phyloP scores from a whole-genome alignment of 2,797 vertebrate genomes.

The Betta splendens region DNA sequence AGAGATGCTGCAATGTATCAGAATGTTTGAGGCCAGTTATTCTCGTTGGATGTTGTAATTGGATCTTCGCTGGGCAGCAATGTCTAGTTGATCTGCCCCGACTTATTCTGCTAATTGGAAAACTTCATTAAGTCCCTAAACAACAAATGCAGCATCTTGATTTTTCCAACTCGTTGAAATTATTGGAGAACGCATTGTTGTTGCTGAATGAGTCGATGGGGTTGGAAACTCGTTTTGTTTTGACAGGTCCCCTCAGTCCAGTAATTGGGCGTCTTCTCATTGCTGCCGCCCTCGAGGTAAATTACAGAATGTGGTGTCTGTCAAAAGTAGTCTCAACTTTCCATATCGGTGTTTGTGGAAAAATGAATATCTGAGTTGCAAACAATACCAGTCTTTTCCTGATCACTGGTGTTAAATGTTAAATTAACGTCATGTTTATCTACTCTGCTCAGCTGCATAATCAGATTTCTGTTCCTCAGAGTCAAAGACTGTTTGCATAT shows the following conservation, averaged over 20 bases:
- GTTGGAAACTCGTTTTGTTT: constrained; percentile 10
- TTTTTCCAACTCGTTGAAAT: constrained; percentile 20
- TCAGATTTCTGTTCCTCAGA: constrained; percentile 24
- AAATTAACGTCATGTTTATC: constrained; percentile 43
- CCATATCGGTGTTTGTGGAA: constrained; percentile 7
- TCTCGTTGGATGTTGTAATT: background rate
- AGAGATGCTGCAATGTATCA: no score
- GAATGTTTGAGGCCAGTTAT: background rate
- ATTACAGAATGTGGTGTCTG: constrained; percentile 1
- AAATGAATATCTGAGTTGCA: constrained; percentile 22
- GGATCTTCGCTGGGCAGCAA: background rate
- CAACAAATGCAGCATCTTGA: background rate
- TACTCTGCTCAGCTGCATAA: constrained; percentile 27
- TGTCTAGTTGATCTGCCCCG: background rate
- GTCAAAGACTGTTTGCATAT: constrained; percentile 15
- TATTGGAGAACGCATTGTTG: constrained; percentile 1
- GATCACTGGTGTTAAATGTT: constrained; percentile 35
- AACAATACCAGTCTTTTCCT: constrained; percentile 29
- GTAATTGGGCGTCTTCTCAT: background rate
- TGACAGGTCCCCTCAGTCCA: background rate
- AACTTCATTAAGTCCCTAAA: background rate
- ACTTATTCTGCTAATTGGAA: constrained; percentile 7
- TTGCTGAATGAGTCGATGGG: constrained; percentile 9
- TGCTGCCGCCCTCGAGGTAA: background rate
- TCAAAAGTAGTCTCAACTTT: constrained; percentile 6